Base-by-base conservation (phyloP, 2,888 invertebrate genomes). In the Apoda limacodes region DNA sequence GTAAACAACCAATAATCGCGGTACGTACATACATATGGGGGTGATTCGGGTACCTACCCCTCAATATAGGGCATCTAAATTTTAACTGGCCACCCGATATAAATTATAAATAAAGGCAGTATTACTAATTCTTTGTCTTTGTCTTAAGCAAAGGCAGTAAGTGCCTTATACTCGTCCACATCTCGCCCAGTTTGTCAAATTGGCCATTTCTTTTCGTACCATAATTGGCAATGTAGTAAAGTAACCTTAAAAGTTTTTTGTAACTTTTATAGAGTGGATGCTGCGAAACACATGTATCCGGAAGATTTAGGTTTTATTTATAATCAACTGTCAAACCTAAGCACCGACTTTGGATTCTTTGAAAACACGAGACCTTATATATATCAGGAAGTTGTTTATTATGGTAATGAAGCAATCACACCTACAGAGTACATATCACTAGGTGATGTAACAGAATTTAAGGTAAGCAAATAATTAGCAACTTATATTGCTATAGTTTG, bases 221-320 rank as follows among this genome's bases (percentile, higher is more conserved):
- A n/a, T n/a, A n/a, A n/a, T n/a, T n/a, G n/a, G n/a, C n/a, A n/a
- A n/a, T n/a, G n/a, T n/a, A n/a, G n/a, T n/a, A n/a, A n/a, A n/a
- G n/a, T 22, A 20, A 24, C 30, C 22, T 9, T 25, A n/a, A 25
- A 9, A 14, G 5, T 13, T 21, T 6, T 6, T 22, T 31, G 9
- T 27, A 7, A 19, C 23, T 29, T 23, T 6, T 90, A 85, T 58
- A 86, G 90, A 42, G 82, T 90, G 4, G 90, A 90, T 55, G 89
- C 89, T 13, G 88, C 88, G 0, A 90, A 89, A 48, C 89, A 90
- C 53, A 89, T 90, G 86, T 86, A 85, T 80, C 90, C 94, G 0
- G 55, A 59, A 2, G 92, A 95, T 60, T 66, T 95, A 14, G 50
- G 75, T 38, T 58, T 55, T n/a, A 90, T 93, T 37, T 88, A 86